A percentile compares a stretch with the other conserved stretches of the same genome.
Evolutionary conservation across 2,113 vertebrate genomes (phyloP).

Genomic region (Ochotona curzoniae): DNA sequence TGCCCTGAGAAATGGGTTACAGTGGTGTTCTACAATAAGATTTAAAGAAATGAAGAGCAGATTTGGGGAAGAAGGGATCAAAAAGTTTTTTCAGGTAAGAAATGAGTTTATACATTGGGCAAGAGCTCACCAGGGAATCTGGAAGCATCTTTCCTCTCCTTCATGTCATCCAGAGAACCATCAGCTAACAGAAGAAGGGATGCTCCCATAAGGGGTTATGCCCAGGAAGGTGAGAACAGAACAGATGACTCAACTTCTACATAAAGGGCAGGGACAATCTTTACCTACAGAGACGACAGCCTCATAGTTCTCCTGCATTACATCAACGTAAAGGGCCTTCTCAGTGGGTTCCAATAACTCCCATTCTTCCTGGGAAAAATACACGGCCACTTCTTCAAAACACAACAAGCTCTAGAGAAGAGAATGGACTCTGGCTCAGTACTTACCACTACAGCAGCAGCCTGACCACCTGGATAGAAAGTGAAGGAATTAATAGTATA

Average conservation of each 20-base stretch:
- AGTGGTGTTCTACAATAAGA: not conserved
- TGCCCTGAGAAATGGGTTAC: not conserved
- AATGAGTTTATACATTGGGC: not conserved
- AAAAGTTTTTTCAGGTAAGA: not conserved
- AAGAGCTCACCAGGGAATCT: not conserved
- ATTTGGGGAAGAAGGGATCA: not conserved
- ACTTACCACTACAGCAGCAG: not conserved
- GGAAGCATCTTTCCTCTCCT: not conserved
- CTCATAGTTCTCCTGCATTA: slow-evolving; percentile 77
- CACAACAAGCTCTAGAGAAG: slow-evolving; percentile 72
- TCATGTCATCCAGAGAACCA: not conserved
- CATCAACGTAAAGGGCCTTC: slow-evolving; percentile 74
- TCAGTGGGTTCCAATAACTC: slow-evolving; percentile 66
- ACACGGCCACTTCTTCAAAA: slow-evolving; percentile 79
- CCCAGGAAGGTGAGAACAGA: not conserved
- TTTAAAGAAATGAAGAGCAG: not conserved
- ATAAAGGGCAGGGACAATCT: not conserved
- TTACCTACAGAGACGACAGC: slow-evolving; percentile 80
- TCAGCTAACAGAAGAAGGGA: not conserved
- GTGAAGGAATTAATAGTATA: not conserved
- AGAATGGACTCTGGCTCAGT: slow-evolving; percentile 59
- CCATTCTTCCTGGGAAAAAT: slow-evolving; percentile 81
- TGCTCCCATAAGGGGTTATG: not conserved
- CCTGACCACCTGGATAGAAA: not conserved
- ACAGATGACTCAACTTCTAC: slow-evolving; percentile 2